phyloP scores from a whole-genome alignment of 2,888 invertebrate genomes.

The Tryphoninae sp. region DNA sequence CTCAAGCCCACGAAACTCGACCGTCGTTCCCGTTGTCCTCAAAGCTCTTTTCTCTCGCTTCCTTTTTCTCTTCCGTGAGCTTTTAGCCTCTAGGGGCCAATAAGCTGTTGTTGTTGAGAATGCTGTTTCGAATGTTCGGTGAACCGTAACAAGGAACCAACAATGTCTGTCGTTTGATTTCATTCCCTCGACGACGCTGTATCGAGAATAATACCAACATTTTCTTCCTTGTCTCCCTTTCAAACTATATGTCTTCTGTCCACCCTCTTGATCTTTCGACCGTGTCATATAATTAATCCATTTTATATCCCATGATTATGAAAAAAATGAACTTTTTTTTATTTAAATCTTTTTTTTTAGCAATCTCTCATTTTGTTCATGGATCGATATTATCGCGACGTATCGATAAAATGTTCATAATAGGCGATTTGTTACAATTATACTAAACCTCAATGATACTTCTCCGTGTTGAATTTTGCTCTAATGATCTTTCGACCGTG shows the following conservation, averaged over 20 bases:
- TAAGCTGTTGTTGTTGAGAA: conserved; percentile 61
- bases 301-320: too few relatives aligned
- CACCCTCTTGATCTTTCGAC: background rate
- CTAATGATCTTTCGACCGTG: too few relatives aligned
- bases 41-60: conserved; percentile 51
- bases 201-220: background rate
- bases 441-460: background rate
- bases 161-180: conserved; percentile 65
- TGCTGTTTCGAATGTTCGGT: conserved; percentile 61
- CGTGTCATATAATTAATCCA: background rate
- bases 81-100: conserved; percentile 56
- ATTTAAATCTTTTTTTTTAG: too few relatives aligned
- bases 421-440: background rate
- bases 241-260: background rate
- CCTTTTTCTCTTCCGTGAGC: conserved; percentile 15
- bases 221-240: background rate
- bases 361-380: too few relatives aligned
- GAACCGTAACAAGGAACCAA: conserved; percentile 63
- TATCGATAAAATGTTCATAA: background rate
- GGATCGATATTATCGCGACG: too few relatives aligned
- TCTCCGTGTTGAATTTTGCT: background rate
- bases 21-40: conserved; percentile 44
- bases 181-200: conserved; percentile 54
- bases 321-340: too few relatives aligned
- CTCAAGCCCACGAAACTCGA: conserved; percentile 56